Evolutionary conservation across 2,113 vertebrate species (phyloP), one percentile per base, ranked within the genome.

Genomic region (Hypocryptadius cinnamomeus): DNA sequence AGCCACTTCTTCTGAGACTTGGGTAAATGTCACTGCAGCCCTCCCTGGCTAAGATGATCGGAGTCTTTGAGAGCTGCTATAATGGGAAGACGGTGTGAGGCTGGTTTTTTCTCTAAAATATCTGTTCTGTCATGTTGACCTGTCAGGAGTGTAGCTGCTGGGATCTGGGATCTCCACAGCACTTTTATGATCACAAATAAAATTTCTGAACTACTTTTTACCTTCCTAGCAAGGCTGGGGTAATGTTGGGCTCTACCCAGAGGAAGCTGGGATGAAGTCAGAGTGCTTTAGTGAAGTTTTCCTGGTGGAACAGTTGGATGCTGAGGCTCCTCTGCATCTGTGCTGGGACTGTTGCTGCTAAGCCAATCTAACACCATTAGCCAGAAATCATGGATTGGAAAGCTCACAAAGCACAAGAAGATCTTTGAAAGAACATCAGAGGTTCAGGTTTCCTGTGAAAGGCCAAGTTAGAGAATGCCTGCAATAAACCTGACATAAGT

Each of bases 1-100:
- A 98, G 97, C 85, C 94, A 89, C 33, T 97, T 98, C 89, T 97
- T 82, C 1, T 97, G 59, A 95, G 74, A 39, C 31, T 35, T 44
- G 18, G 2, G 37, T n/a, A 56, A 79, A 48, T 28, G n/a, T 17
- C 27, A 11, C 23, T 68, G 54, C 47, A 82, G 18, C 23, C 37
- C 35, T 54, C 23, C n/a, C 42, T 68, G 70, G 50, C 15, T 24
- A 20, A 57, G 25, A 27, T 11, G 27, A 37, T 17, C 33, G 39
- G 33, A 56, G 15, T 33, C n/a, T 42, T 6, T 19, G 60, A 56
- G 48, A 81, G 71, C 48, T 82, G 86, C 72, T 68, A 0, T 42
- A 54, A 59, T 31, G 66, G 42, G 45, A 87, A 47, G 53, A 54
- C 48, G 23, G 7, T 10, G 13, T n/a, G 50, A 25, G 33, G 39